Conservation (phyloP, 2,113 vertebrate species). For the Jacana jacana region DNA sequence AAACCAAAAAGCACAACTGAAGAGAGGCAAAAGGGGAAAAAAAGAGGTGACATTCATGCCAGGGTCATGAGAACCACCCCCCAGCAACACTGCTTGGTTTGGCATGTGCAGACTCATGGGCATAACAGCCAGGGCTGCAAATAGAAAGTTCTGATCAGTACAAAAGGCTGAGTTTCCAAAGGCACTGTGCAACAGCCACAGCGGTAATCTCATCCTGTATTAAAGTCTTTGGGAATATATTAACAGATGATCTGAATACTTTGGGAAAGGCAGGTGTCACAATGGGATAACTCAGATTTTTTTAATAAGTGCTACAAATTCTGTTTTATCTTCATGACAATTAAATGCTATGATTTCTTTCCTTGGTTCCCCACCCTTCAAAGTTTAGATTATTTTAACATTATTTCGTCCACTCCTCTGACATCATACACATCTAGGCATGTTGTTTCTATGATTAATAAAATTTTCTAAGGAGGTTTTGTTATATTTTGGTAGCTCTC, state of each 20-base stretch:
- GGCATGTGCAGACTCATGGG: neutral
- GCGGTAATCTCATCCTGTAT: neutral
- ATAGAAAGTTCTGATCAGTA: neutral
- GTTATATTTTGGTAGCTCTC: neutral
- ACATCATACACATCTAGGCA: neutral
- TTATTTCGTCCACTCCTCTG: neutral
- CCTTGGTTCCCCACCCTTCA: fast-evolving
- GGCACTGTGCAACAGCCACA: neutral
- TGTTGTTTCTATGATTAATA: neutral
- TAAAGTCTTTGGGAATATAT: neutral
- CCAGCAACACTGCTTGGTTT: neutral
- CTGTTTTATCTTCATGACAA: neutral
- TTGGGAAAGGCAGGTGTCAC: neutral
- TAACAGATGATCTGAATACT: neutral
- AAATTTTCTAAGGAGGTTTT: neutral
- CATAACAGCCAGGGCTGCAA: neutral
- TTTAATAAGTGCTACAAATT: neutral
- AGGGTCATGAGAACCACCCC: neutral
- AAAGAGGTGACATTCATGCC: fast-evolving
- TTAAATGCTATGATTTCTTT: neutral
- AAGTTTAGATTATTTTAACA: neutral
- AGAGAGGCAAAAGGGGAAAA: neutral
- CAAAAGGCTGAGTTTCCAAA: neutral
- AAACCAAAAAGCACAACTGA: neutral
- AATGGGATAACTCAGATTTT: neutral